A percentile compares a stretch with the other conserved stretches of the same genome.
These are phyloP conservation scores for Parnassius orleans DNA, from an alignment of 2,888 invertebrate genomes.

Conservation along the genomic window DNA sequence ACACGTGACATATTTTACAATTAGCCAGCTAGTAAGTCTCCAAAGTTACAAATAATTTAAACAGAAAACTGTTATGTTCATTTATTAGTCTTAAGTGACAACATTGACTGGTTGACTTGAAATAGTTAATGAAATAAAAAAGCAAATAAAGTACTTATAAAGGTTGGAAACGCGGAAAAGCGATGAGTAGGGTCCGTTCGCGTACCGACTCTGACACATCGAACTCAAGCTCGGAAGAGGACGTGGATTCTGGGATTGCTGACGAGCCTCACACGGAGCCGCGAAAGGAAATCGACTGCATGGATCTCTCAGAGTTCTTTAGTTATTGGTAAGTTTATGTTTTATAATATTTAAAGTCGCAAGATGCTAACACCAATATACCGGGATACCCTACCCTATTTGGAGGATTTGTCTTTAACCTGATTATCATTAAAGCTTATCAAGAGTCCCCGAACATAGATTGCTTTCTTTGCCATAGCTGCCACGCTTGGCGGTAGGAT, in stretches of 20 bases:
- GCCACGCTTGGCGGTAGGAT: too few relatives aligned
- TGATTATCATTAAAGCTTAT: too few relatives aligned
- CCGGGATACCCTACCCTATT: too few relatives aligned
- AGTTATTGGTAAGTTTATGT: slow-evolving; percentile 64
- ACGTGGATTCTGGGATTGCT: slow-evolving; percentile 70
- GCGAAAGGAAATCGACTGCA: slow-evolving; percentile 56
- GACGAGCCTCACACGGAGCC: slow-evolving; percentile 48
- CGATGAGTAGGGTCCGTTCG: slow-evolving; percentile 47
- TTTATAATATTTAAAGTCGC: not conserved
- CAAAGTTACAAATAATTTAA: too few relatives aligned
- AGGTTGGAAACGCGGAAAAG: slow-evolving; percentile 25
- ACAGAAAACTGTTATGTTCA: too few relatives aligned
- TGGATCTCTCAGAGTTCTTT: slow-evolving; percentile 71
- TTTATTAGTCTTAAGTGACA: slow-evolving; percentile 4
- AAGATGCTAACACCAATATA: too few relatives aligned
- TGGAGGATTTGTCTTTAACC: too few relatives aligned
- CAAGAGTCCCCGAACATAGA: too few relatives aligned
- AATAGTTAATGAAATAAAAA: slow-evolving; percentile 6
- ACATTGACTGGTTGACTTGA: slow-evolving; percentile 7
- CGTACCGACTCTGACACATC: slow-evolving; percentile 50
- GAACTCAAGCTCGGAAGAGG: slow-evolving; percentile 61
- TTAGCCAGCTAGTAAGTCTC: too few relatives aligned
- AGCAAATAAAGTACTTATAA: not conserved
- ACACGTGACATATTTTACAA: too few relatives aligned
- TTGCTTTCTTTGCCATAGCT: too few relatives aligned